A percentile compares a stretch with the other conserved stretches of the same genome.
Conservation (phyloP, 2,888 invertebrate species). For the Idaea straminata region DNA sequence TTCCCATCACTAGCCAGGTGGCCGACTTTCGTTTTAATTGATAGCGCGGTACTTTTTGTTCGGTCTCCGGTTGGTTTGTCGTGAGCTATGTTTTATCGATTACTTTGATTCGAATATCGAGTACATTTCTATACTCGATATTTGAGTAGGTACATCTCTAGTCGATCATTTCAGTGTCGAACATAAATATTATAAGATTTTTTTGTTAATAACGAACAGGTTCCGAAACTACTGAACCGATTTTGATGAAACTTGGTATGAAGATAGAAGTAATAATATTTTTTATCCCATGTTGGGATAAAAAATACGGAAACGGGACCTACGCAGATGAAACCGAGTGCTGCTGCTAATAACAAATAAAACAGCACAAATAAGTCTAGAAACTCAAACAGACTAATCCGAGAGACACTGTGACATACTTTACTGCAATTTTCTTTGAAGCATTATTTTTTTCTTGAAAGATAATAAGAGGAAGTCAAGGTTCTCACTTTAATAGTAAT, state of each 20-base stretch:
- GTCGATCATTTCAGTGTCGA: not conserved
- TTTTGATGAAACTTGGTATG: not conserved
- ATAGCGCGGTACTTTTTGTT: conserved; percentile 41
- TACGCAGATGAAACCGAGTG: not conserved
- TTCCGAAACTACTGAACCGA: not conserved
- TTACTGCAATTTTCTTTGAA: no score
- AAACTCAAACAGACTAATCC: no score
- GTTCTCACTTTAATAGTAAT: no score
- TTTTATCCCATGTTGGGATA: no score
- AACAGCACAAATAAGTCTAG: no score
- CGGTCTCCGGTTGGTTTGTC: conserved; percentile 30
- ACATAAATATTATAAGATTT: not conserved
- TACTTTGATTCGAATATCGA: conserved; percentile 17
- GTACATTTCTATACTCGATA: conserved; percentile 21
- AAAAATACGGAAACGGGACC: not conserved
- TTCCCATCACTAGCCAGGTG: conserved; percentile 38
- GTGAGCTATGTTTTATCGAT: conserved; percentile 37
- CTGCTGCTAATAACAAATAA: not conserved
- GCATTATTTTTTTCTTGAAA: no score
- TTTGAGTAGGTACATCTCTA: conserved; percentile 5
- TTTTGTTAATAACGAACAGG: no score
- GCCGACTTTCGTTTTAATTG: conserved; percentile 48
- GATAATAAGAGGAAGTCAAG: no score
- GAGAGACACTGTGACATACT: no score
- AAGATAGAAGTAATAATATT: no score